These are phyloP conservation scores for Gopherus flavomarginatus DNA, from an alignment of 2,113 vertebrate genomes.

Conservation along the genomic window DNA sequence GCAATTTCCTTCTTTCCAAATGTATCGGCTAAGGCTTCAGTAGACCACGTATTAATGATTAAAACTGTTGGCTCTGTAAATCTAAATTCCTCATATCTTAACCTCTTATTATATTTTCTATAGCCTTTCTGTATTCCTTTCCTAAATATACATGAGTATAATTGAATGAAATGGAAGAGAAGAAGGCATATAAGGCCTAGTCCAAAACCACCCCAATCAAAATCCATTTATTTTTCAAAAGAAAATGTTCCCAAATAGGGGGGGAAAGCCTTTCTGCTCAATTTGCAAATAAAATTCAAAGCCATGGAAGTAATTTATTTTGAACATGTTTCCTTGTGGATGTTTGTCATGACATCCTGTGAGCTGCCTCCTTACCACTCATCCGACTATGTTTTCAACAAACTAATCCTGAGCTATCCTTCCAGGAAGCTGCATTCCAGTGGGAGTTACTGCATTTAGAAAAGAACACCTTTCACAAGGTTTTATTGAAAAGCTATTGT, in stretches of 20 bases:
- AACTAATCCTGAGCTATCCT: neutral
- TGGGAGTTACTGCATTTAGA: neutral
- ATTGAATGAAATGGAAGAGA: slow-evolving; percentile 21
- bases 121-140: neutral
- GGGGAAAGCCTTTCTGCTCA: neutral
- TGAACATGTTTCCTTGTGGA: neutral
- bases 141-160: neutral
- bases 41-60: neutral
- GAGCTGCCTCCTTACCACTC: neutral
- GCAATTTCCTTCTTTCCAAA: neutral
- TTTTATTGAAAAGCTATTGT: neutral
- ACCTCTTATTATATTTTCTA: neutral
- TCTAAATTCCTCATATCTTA: slow-evolving; percentile 13
- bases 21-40: neutral
- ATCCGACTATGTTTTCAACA: neutral
- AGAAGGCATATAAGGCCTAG: neutral
- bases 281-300: neutral
- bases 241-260: neutral
- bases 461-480: neutral
- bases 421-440: neutral
- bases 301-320: neutral
- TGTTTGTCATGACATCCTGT: neutral
- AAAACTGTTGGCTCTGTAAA: neutral
- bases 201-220: neutral
- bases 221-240: slow-evolving; percentile 7